A percentile compares a stretch with the other conserved stretches of the same genome.
phyloP scores from a whole-genome alignment of 2,113 vertebrate genomes.

The Morone saxatilis region DNA sequence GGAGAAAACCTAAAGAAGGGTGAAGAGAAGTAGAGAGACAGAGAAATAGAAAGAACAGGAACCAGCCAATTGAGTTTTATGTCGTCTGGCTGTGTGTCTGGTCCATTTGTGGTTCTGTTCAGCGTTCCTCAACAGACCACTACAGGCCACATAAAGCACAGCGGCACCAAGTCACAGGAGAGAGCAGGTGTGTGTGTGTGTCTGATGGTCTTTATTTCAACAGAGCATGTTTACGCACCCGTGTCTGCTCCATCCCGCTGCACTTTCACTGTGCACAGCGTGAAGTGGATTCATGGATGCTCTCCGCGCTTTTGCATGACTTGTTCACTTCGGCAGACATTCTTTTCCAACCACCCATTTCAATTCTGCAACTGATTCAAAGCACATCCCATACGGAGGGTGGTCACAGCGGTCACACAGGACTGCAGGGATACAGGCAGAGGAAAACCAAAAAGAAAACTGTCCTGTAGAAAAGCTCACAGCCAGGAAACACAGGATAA shows the following conservation, averaged over 20 bases:
- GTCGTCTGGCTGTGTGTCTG: conserved; percentile 77
- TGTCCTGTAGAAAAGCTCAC: conserved; percentile 33
- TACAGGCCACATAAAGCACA: conserved; percentile 72
- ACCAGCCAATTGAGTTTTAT: conserved; percentile 77
- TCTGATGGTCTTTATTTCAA: conserved; percentile 53
- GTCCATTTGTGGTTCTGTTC: conserved; percentile 80
- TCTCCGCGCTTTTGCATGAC: conserved; percentile 22
- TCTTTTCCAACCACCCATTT: conserved; percentile 36
- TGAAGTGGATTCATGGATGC: conserved; percentile 44
- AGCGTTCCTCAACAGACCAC: conserved; percentile 76
- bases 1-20: conserved; percentile 26
- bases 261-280: conserved; percentile 45
- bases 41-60: conserved; percentile 58
- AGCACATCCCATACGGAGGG: conserved; percentile 49
- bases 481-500: conserved; percentile 67
- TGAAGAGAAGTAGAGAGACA: conserved; percentile 44
- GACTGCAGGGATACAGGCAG: conserved; percentile 22
- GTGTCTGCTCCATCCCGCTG: conserved; percentile 31
- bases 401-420: conserved; percentile 54
- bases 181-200: conserved; percentile 66
- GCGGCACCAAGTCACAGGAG: conserved; percentile 50
- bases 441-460: conserved; percentile 57
- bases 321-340: conserved; percentile 25
- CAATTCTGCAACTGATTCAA: conserved; percentile 45
- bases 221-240: conserved; percentile 39